Conservation (phyloP, 2,888 invertebrate species). For the Drosophila nigricruria region DNA sequence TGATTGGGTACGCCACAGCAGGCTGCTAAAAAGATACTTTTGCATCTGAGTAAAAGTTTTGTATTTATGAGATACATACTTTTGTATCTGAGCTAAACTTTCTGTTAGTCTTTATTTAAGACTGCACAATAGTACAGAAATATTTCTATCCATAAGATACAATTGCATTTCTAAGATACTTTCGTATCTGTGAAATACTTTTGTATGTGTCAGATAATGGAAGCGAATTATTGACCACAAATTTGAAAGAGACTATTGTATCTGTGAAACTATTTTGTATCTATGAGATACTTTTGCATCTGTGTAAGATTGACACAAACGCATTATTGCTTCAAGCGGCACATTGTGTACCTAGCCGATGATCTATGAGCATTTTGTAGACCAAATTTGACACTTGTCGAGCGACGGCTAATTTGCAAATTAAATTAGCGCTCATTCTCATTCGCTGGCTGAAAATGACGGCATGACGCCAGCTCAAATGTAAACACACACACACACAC, state of each 20-base stretch:
- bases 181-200: not conserved
- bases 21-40: not conserved
- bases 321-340: conserved; percentile 2
- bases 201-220: not conserved
- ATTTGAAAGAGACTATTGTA: no score
- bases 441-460: conserved; percentile 59
- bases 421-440: conserved; percentile 78
- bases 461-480: conserved; percentile 67
- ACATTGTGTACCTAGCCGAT: conserved; percentile 24
- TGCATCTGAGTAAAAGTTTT: not conserved
- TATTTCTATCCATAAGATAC: not conserved
- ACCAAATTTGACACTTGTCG: conserved; percentile 47
- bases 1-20: not conserved
- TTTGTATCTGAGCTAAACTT: not conserved
- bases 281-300: not conserved
- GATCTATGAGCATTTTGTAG: conserved; percentile 30
- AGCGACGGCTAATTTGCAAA: conserved; percentile 73
- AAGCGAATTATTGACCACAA: not conserved
- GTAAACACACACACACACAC: conserved; percentile 34
- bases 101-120: no score
- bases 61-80: not conserved
- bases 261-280: not conserved
- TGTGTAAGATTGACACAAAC: not conserved
- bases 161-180: not conserved
- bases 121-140: not conserved